phyloP scores from a whole-genome alignment of 2,888 invertebrate genomes.

The Oxyteleia sp. region DNA sequence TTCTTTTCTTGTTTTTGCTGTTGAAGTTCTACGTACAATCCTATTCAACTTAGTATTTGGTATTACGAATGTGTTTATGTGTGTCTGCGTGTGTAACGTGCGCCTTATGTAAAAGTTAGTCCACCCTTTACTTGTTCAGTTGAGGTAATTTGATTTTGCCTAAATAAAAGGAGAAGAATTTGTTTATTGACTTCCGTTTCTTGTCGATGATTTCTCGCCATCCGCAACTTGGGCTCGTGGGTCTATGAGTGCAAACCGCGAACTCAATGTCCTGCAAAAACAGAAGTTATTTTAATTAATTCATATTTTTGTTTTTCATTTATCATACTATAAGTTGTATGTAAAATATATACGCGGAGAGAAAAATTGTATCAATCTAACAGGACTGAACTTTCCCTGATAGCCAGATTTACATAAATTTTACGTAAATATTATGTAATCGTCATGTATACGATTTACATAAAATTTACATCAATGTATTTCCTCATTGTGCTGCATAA shows the following conservation, averaged over 20 bases:
- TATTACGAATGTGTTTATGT: conserved; percentile 79
- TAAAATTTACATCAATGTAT: too few relatives aligned
- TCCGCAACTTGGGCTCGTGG: conserved; percentile 74
- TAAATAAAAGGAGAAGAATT: conserved; percentile 86
- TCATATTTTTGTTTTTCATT: not conserved
- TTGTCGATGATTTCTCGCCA: conserved; percentile 84
- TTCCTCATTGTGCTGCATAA: too few relatives aligned
- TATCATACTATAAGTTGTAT: too few relatives aligned
- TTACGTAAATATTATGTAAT: too few relatives aligned
- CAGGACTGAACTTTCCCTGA: too few relatives aligned
- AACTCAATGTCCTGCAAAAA: conserved; percentile 76
- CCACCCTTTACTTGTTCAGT: conserved; percentile 81
- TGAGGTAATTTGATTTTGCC: conserved; percentile 87
- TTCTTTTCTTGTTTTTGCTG: conserved; percentile 11
- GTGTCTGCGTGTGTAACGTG: conserved; percentile 43
- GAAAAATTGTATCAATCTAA: too few relatives aligned
- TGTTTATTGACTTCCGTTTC: conserved; percentile 86
- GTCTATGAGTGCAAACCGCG: conserved; percentile 76
- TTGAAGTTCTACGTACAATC: conserved; percentile 80
- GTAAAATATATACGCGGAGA: too few relatives aligned
- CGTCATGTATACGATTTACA: too few relatives aligned
- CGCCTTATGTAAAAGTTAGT: conserved; percentile 64
- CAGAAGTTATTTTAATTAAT: conserved; percentile 19
- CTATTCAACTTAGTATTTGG: conserved; percentile 86
- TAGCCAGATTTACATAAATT: too few relatives aligned